Conservation (phyloP, 2,888 invertebrate species). For the Sialis lutaria region DNA sequence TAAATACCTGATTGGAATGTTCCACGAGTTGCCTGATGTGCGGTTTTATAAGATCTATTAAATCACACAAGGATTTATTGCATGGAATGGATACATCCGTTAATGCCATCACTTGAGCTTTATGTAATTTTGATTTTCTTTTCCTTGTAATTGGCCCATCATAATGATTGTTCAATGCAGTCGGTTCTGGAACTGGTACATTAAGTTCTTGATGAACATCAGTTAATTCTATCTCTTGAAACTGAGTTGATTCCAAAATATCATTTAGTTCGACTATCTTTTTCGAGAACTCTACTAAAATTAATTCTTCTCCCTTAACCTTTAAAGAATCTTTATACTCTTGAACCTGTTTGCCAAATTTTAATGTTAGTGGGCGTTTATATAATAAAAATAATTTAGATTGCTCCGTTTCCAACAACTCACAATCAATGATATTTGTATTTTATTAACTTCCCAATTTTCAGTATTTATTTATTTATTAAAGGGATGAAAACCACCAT, state of each 20-base stretch:
- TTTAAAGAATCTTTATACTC: constrained; percentile 82
- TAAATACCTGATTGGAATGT: constrained; percentile 88
- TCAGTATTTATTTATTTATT: too few relatives aligned
- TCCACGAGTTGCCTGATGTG: too few relatives aligned
- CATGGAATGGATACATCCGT: constrained; percentile 74
- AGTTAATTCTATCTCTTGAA: constrained; percentile 58
- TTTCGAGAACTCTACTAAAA: constrained; percentile 80
- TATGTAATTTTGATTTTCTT: constrained; percentile 31
- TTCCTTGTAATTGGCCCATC: constrained; percentile 42
- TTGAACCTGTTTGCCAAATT: too few relatives aligned
- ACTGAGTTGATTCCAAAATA: constrained; percentile 64
- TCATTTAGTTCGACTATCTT: constrained; percentile 85
- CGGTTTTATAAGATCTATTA: constrained; percentile 89
- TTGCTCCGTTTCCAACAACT: too few relatives aligned
- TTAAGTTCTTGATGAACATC: constrained; percentile 71
- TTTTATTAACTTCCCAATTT: too few relatives aligned
- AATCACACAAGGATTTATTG: constrained; percentile 71
- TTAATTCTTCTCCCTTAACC: constrained; percentile 72
- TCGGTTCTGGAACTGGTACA: constrained; percentile 76
- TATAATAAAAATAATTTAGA: too few relatives aligned
- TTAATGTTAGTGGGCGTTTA: too few relatives aligned
- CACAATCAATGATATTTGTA: too few relatives aligned
- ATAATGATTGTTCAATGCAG: constrained; percentile 39
- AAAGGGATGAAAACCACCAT: too few relatives aligned
- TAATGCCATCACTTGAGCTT: constrained; percentile 46